A percentile compares a stretch with the other conserved stretches of the same genome.
These are phyloP conservation scores for Coelopa frigida DNA, from an alignment of 1,140 invertebrate genomes.

Conservation along the genomic window DNA sequence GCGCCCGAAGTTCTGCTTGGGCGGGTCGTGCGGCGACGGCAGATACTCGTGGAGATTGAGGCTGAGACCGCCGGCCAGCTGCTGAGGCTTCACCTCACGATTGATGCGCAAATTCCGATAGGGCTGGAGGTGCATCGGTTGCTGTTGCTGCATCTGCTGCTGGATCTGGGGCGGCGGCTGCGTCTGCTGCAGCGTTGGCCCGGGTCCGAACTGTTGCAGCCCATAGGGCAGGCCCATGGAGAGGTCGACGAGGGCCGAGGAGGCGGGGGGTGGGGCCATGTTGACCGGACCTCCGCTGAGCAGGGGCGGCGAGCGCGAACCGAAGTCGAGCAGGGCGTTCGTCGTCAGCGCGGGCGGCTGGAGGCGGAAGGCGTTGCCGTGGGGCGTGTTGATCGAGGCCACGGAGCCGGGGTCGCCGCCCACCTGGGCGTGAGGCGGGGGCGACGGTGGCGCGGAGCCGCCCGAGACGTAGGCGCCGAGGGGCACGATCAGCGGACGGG, in stretches of 20 bases:
- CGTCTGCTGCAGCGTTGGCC: slow-evolving; percentile 16
- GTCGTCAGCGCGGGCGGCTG: slow-evolving; percentile 7
- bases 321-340: slow-evolving; percentile 11
- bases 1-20: slow-evolving; percentile 18
- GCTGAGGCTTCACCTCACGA: slow-evolving; percentile 35
- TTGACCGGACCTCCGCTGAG: slow-evolving; percentile 15
- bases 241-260: slow-evolving; percentile 17
- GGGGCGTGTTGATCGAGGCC: neutral
- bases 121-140: slow-evolving; percentile 10
- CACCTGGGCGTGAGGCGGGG: neutral
- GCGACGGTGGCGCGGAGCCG: neutral
- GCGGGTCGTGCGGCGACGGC: slow-evolving; percentile 19
- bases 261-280: neutral
- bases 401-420: too few species aligned
- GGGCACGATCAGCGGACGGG: slow-evolving; percentile 39
- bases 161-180: too few species aligned
- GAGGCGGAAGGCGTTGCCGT: neutral
- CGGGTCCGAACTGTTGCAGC: slow-evolving; percentile 21
- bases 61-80: slow-evolving; percentile 17
- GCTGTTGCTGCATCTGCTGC: slow-evolving; percentile 20
- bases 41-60: slow-evolving; percentile 39
- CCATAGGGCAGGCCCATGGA: slow-evolving; percentile 13
- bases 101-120: slow-evolving; percentile 26
- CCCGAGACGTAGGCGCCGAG: slow-evolving; percentile 25
- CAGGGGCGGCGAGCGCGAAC: slow-evolving; percentile 15